Evolutionary conservation across 2,797 vertebrate species (phyloP).

Genomic region (Xiphorhynchus erythropygius): DNA sequence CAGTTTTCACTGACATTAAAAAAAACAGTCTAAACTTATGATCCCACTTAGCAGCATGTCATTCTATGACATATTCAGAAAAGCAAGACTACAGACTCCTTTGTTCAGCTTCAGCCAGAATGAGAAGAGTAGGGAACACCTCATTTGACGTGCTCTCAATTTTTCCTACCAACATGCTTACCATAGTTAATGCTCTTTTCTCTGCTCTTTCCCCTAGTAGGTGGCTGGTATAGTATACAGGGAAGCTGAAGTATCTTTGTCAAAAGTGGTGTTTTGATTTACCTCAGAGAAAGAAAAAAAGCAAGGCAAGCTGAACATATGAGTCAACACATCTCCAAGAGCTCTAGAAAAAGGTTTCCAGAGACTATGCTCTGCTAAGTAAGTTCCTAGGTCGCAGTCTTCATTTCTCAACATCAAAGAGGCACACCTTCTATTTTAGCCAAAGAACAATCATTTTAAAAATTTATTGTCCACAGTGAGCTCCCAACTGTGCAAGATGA

Average conservation of each 20-base stretch:
- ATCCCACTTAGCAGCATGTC: not conserved
- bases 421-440: not conserved
- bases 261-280: not conserved
- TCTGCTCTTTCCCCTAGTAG: not conserved
- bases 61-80: not conserved
- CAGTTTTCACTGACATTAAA: not conserved
- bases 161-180: not conserved
- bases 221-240: not conserved
- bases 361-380: not conserved
- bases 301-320: not conserved
- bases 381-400: not conserved
- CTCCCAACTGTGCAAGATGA: not conserved
- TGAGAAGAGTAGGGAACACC: not conserved
- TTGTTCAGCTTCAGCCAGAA: not conserved
- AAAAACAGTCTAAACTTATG: not conserved
- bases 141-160: not conserved
- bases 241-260: not conserved
- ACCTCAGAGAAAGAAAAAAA: not conserved
- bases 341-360: not conserved
- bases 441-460: not conserved
- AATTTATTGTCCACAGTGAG: accelerated
- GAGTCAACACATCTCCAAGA: not conserved
- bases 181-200: not conserved
- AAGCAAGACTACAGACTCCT: not conserved
- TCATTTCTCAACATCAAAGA: not conserved